Conservation (phyloP, 2,888 invertebrate genomes). For the Hylaea fasciaria region DNA sequence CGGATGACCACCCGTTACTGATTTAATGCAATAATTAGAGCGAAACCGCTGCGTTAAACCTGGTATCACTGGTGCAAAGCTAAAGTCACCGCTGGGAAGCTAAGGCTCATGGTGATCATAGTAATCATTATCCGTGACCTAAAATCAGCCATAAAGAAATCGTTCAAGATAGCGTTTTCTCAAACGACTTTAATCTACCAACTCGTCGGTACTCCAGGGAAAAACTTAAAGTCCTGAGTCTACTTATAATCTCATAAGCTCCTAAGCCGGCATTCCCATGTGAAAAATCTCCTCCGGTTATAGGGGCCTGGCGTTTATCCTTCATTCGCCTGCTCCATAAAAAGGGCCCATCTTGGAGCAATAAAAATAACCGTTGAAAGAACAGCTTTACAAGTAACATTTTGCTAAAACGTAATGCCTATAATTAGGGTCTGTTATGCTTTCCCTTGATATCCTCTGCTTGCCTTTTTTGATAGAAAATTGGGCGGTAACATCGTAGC, state of each 20-base stretch:
- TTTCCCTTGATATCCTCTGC: slow-evolving; percentile 35
- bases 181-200: not conserved
- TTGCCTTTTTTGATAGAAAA: slow-evolving; percentile 32
- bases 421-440: slow-evolving; percentile 42
- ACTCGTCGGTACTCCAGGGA: not conserved
- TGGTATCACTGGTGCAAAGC: too few relatives aligned
- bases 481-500: slow-evolving; percentile 18
- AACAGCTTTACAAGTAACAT: slow-evolving; percentile 43
- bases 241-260: slow-evolving; percentile 15
- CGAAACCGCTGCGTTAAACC: too few relatives aligned
- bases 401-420: slow-evolving; percentile 42
- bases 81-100: too few relatives aligned
- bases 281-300: slow-evolving; percentile 19
- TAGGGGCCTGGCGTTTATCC: slow-evolving; percentile 26
- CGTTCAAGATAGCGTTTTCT: not conserved
- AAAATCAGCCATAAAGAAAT: not conserved
- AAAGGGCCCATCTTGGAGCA: slow-evolving; percentile 40
- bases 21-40: too few relatives aligned
- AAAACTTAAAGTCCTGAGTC: slow-evolving; percentile 4
- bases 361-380: slow-evolving; percentile 43
- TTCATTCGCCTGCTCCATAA: slow-evolving; percentile 31
- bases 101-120: not conserved
- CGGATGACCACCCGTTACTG: too few relatives aligned
- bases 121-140: not conserved
- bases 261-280: slow-evolving; percentile 21